A percentile compares a stretch with the other conserved stretches of the same genome.
phyloP scores from a whole-genome alignment of 2,113 vertebrate species.

The Mesitornis unicolor region DNA sequence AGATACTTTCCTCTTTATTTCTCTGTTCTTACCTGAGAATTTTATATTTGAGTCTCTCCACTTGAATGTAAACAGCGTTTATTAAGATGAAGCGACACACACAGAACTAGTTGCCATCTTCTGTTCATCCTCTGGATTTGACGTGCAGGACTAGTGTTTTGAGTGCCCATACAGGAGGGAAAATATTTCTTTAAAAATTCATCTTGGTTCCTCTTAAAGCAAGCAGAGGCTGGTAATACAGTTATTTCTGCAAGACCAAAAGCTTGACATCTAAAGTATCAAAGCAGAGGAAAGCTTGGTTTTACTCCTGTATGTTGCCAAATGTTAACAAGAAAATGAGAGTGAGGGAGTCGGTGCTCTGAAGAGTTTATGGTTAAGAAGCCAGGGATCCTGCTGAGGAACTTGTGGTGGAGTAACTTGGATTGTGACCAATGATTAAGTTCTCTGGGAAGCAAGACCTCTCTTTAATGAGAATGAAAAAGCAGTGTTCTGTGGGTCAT shows the following conservation, averaged over 20 bases:
- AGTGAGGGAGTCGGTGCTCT: background rate
- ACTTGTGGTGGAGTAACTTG: background rate
- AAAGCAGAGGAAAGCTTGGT: background rate
- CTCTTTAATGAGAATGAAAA: background rate
- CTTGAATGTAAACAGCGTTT: background rate
- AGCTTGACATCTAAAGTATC: background rate
- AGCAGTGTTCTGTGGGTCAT: background rate
- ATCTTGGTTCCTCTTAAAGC: background rate
- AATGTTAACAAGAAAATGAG: background rate
- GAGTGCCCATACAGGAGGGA: background rate
- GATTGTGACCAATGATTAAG: background rate
- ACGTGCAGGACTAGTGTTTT: background rate
- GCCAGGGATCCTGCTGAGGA: background rate
- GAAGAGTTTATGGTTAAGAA: background rate
- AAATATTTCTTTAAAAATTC: background rate
- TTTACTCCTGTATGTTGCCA: background rate
- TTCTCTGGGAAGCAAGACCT: background rate
- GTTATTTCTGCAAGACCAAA: background rate
- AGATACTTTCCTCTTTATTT: background rate
- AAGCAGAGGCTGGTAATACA: background rate
- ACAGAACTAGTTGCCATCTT: background rate
- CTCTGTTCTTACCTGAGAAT: background rate
- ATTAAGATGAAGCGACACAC: background rate
- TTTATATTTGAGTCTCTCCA: background rate
- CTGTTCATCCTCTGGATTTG: background rate